A percentile compares a stretch with the other conserved stretches of the same genome.
phyloP scores from a whole-genome alignment of 2,888 invertebrate species.

The Caenorhabditis imperialis region DNA sequence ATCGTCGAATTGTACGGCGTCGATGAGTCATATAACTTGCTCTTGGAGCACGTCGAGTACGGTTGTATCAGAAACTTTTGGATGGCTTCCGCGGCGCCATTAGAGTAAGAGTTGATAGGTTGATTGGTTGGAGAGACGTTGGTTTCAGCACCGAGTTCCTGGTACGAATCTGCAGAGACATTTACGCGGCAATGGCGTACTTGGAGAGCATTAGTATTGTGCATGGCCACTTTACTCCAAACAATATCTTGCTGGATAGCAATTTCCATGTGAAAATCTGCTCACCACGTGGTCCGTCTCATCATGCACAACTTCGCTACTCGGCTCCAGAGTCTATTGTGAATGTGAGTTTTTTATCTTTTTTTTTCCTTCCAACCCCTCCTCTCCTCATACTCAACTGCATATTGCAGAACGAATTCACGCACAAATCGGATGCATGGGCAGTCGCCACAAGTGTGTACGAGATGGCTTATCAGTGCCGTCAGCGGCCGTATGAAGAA shows the following conservation, averaged over 20 bases:
- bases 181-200: conserved; percentile 64
- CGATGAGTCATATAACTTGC: conserved; percentile 61
- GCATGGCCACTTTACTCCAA: conserved; percentile 72
- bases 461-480: conserved; percentile 88
- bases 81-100: conserved; percentile 37
- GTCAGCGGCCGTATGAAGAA: conserved; percentile 86
- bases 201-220: conserved; percentile 68
- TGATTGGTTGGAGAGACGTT: too few species aligned
- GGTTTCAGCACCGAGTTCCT: conserved; percentile 45
- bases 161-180: conserved; percentile 60
- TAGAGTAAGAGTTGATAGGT: conserved; percentile 54
- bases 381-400: background rate
- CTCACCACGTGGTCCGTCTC: conserved; percentile 68
- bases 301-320: conserved; percentile 74
- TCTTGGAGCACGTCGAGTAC: conserved; percentile 61
- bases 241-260: conserved; percentile 62
- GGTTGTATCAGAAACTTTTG: conserved; percentile 60
- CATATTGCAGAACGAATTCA: conserved; percentile 86
- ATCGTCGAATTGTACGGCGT: conserved; percentile 57
- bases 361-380: background rate
- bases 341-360: conserved; percentile 46
- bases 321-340: conserved; percentile 73
- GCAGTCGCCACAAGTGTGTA: conserved; percentile 90
- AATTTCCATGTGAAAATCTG: conserved; percentile 60
- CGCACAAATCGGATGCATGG: conserved; percentile 91